A percentile compares a stretch with the other conserved stretches of the same genome.
Conservation (phyloP, 2,113 vertebrate genomes). For the Candoia aspera region DNA sequence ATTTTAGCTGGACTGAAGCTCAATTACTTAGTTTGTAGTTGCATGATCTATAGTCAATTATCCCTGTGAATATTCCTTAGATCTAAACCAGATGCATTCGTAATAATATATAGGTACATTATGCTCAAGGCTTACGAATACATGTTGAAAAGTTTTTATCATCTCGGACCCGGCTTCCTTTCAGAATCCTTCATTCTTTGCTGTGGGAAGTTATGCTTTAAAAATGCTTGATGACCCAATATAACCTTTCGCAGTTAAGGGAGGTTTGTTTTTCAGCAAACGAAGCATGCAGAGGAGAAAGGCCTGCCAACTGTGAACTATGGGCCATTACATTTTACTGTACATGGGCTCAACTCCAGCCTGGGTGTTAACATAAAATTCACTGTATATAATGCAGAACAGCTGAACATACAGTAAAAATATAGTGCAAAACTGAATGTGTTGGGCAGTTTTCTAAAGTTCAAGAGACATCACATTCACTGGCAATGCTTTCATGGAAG, state of each 20-base stretch:
- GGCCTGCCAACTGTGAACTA: slow-evolving; percentile 69
- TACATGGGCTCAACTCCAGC: slow-evolving; percentile 68
- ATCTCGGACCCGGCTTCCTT: slow-evolving; percentile 28
- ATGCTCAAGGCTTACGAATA: slow-evolving; percentile 57
- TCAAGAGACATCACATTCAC: slow-evolving; percentile 62
- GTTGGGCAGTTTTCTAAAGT: slow-evolving; percentile 57
- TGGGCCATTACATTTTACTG: slow-evolving; percentile 75
- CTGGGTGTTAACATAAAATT: slow-evolving; percentile 69
- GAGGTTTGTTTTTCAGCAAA: slow-evolving; percentile 65
- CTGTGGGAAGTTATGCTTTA: slow-evolving; percentile 58
- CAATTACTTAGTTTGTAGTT: slow-evolving; percentile 39
- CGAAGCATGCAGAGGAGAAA: slow-evolving; percentile 66
- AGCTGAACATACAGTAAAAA: slow-evolving; percentile 71
- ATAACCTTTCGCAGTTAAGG: slow-evolving; percentile 64
- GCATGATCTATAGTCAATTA: slow-evolving; percentile 49
- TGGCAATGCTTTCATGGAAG: slow-evolving; percentile 45
- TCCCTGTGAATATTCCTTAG: slow-evolving; percentile 52
- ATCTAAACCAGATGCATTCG: slow-evolving; percentile 49
- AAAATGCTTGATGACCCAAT: slow-evolving; percentile 57
- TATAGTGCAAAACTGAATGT: slow-evolving; percentile 47
- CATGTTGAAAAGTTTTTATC: slow-evolving; percentile 57
- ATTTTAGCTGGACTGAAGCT: neutral
- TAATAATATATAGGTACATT: slow-evolving; percentile 62
- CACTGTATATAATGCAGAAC: slow-evolving; percentile 68
- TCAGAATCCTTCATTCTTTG: slow-evolving; percentile 51